These are phyloP conservation scores for Lindbergichthys nudifrons DNA, from an alignment of 2,797 vertebrate genomes.

Conservation along the genomic window DNA sequence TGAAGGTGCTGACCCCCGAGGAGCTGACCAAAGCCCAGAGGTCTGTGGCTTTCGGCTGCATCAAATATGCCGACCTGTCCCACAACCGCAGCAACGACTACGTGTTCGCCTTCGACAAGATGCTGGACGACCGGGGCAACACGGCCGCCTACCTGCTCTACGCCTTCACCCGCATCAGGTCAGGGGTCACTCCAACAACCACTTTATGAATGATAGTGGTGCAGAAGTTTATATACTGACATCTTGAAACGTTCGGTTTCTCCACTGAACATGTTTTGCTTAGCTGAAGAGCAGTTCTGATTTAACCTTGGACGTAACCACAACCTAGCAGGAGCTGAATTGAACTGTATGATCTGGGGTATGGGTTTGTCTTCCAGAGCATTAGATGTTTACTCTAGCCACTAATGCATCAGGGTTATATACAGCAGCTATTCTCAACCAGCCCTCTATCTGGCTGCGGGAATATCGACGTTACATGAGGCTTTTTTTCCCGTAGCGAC, in stretches of 20 bases:
- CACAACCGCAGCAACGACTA: conserved; percentile 98
- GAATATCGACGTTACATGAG: too few relatives aligned
- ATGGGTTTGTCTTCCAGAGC: too few relatives aligned
- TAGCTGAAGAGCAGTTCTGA: neutral
- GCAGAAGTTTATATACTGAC: neutral
- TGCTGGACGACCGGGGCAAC: conserved; percentile 97
- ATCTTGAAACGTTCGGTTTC: neutral
- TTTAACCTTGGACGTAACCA: too few relatives aligned
- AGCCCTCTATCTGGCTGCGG: too few relatives aligned
- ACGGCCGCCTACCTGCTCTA: conserved; percentile 97
- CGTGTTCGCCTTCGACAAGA: conserved; percentile 98
- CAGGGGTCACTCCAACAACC: neutral
- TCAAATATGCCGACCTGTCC: conserved; percentile 96
- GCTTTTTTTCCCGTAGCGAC: too few relatives aligned
- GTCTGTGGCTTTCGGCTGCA: conserved; percentile 93
- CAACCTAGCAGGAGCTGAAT: too few relatives aligned
- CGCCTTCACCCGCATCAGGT: conserved; percentile 97
- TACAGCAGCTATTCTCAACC: too few relatives aligned
- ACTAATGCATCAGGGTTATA: too few relatives aligned
- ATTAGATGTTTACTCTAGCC: too few relatives aligned
- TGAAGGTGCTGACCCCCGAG: conserved; percentile 90
- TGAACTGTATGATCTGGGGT: too few relatives aligned
- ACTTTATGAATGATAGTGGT: neutral
- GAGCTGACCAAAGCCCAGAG: conserved; percentile 91
- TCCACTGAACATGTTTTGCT: neutral